Evolutionary conservation across 2,797 vertebrate genomes (phyloP), one percentile per base, ranked within the genome.

Genomic region (Florisuga fusca): DNA sequence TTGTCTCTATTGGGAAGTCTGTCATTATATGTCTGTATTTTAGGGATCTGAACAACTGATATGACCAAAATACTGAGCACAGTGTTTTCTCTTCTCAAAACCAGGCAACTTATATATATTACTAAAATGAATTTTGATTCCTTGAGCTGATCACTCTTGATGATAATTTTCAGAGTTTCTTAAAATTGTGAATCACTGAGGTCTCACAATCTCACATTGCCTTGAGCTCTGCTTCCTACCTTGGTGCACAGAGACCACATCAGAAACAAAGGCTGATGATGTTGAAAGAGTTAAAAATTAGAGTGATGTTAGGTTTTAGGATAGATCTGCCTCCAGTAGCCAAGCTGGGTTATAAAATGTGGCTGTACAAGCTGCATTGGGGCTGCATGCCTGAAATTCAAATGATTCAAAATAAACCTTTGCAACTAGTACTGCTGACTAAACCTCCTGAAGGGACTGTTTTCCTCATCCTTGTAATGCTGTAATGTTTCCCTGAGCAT

Each of bases 61-160:
- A 67, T 58, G 29, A 58, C 13, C 43, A 48, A 68, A 87, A 80
- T 68, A 41, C 10, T 48, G 19, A 33, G 1, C 7, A 26, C 11
- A 0, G 0, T 29, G 45, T 22, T 72, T 58, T 62, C 11, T 78
- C 25, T 45, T 72, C 36, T 84, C 19, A 51, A 66, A 71, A 54
- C 6, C 9, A 72, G 41, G 4, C 3, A 12, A 19, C 2, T 33
- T 64, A 13, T 3, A 8, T 50, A 22, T 33, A 6, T 14, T 45
- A 36, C 11, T 51, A 22, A 77, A 77, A 83, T 46, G 0, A 64
- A 33, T 68, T 71, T 75, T 57, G n/a, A 38, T 3, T 33, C 1
- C 5, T 58, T n/a, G 25, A 9, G 19, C 26, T 18, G 5, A 76
- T 29, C 4, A 14, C 33, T 63, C 85, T 34, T 3, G 0, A 34